Evolutionary conservation across 2,113 vertebrate genomes (phyloP).

Genomic region (Callopanchax toddi): DNA sequence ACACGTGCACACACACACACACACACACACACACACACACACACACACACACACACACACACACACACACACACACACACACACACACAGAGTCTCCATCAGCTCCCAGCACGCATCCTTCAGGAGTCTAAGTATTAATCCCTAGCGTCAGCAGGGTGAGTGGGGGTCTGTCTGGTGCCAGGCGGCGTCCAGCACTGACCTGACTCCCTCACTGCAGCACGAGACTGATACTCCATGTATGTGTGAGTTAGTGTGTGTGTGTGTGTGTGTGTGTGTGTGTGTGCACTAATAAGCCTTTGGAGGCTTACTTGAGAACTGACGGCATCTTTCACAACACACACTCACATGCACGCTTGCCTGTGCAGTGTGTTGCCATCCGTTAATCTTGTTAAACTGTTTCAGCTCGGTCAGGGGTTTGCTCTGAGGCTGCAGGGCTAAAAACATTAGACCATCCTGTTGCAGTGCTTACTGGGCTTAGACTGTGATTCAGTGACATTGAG

Average conservation of each 20-base stretch:
- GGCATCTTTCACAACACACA: constrained; percentile 67
- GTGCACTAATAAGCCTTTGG: not conserved
- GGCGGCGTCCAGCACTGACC: constrained; percentile 68
- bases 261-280: constrained; percentile 34
- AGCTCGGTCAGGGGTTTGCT: constrained; percentile 68
- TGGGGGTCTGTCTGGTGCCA: constrained; percentile 77
- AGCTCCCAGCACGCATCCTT: constrained; percentile 43
- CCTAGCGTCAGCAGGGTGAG: constrained; percentile 75
- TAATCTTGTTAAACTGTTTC: constrained; percentile 77
- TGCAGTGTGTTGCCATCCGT: constrained; percentile 66
- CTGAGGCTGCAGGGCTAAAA: constrained; percentile 58
- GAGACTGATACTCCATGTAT: constrained; percentile 31
- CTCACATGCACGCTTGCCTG: constrained; percentile 24
- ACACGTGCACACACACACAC: not conserved
- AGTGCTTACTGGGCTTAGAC: constrained; percentile 33
- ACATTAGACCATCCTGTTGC: constrained; percentile 54
- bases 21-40: constrained; percentile 14
- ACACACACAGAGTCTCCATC: constrained; percentile 10
- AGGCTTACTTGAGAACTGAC: constrained; percentile 62
- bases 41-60: constrained; percentile 15
- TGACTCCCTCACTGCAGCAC: constrained; percentile 64
- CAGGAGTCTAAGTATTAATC: constrained; percentile 73
- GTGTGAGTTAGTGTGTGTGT: constrained; percentile 21
- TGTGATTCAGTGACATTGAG: constrained; percentile 53
- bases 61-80: constrained; percentile 18